Conservation (phyloP, 2,113 vertebrate genomes). For the Bujurquina vittata region DNA sequence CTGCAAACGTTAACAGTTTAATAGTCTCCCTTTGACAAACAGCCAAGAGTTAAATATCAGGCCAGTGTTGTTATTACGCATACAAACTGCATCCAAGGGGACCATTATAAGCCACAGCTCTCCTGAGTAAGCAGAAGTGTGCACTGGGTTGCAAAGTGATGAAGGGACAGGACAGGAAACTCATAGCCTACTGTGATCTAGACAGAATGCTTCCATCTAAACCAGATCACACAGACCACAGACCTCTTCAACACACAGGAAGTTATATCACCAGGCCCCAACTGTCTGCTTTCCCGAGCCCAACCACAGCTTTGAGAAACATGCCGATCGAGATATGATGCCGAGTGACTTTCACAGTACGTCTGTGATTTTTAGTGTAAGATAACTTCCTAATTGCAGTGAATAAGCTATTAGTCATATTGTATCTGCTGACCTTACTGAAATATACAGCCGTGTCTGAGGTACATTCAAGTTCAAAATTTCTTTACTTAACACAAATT, state of each 20-base stretch:
- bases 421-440: constrained; percentile 18
- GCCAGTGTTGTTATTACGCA: constrained; percentile 40
- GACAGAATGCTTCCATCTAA: constrained; percentile 72
- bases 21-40: constrained; percentile 8
- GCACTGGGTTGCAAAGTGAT: constrained; percentile 38
- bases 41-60: constrained; percentile 37
- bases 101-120: constrained; percentile 40
- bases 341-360: constrained; percentile 18
- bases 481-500: not conserved
- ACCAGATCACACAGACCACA: constrained; percentile 77
- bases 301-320: constrained; percentile 51
- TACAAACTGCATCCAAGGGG: constrained; percentile 37
- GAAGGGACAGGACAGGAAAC: constrained; percentile 60
- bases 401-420: constrained; percentile 11
- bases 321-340: constrained; percentile 33
- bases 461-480: not conserved
- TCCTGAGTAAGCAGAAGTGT: constrained; percentile 54
- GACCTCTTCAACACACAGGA: constrained; percentile 70
- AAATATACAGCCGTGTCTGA: not conserved
- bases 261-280: constrained; percentile 66
- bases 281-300: constrained; percentile 50
- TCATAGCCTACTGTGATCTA: constrained; percentile 63
- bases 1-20: constrained; percentile 23
- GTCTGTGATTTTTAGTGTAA: not conserved
- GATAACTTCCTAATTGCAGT: not conserved